These are phyloP conservation scores for Scotopteryx bipunctaria DNA, from an alignment of 2,888 invertebrate species.

Conservation along the genomic window DNA sequence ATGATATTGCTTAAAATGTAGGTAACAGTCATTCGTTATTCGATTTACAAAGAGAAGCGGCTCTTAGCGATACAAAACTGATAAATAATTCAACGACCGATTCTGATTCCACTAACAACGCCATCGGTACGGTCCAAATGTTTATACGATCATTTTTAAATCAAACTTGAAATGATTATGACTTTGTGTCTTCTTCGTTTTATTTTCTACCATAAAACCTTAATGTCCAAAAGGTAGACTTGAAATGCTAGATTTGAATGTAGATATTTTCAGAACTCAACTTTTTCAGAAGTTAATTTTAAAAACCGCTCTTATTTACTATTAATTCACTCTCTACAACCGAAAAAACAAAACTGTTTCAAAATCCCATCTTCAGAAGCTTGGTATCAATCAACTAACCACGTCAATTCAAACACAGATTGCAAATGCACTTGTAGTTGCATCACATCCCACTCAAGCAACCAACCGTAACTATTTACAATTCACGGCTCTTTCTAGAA, in stretches of 20 bases:
- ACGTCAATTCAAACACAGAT: slow-evolving; percentile 18
- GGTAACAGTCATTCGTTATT: background rate
- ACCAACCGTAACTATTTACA: background rate
- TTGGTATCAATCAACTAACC: slow-evolving; percentile 11
- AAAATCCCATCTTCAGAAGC: slow-evolving; percentile 3
- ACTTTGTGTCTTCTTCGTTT: too few relatives aligned
- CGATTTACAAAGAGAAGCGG: background rate
- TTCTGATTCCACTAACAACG: background rate
- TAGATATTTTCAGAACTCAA: too few relatives aligned
- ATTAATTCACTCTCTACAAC: background rate
- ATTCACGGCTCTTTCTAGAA: background rate
- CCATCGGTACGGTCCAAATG: background rate
- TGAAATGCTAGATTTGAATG: too few relatives aligned
- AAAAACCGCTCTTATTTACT: background rate
- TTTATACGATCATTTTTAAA: background rate
- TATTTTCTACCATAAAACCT: too few relatives aligned
- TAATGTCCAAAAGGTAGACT: too few relatives aligned
- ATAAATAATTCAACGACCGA: slow-evolving; percentile 4
- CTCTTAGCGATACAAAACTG: background rate
- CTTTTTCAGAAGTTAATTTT: too few relatives aligned
- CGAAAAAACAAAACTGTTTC: slow-evolving; percentile 1
- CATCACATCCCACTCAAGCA: slow-evolving; percentile 7
- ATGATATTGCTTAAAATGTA: background rate
- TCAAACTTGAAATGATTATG: too few relatives aligned
- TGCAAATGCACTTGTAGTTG: slow-evolving; percentile 24